Evolutionary conservation across 2,797 vertebrate genomes (phyloP), one percentile per base, ranked within the genome.

Genomic region (Sebastes hubbsi): DNA sequence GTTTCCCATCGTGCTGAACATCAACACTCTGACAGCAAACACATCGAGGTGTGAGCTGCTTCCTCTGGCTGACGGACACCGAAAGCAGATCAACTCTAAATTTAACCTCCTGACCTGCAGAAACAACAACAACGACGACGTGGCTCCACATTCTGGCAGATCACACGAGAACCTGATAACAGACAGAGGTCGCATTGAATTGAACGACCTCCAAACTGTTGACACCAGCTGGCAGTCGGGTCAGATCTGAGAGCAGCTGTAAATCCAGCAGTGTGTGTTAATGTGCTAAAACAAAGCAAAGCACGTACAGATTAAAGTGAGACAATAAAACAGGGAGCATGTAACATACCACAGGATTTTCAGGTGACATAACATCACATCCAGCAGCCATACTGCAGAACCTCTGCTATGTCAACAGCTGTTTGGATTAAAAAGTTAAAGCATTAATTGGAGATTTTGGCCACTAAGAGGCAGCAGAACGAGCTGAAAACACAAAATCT

Each of bases 21-120:
- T 42, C 56, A 67, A 66, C 55, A 60, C 1, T 27, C 14, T n/a
- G n/a, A 49, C 5, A 16, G 9, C 11, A 22, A 54, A 34, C 32
- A 56, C 49, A 38, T 2, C 1, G 27, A 27, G 20, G 65, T 72
- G 62, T 73, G 80, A 65, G 29, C 61, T 46, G 66, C 54, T 77
- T 78, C 61, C 34, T 65, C 74, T 52, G 12, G 64, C 60, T 64
- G 32, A 66, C 83, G 52, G 29, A 66, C 68, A 60, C 56, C 13
- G 16, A 75, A 63, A 72, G 11, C 16, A 25, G 36, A 30, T 20
- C 1, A 2, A 38, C 24, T 80, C 80, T 88, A 85, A 81, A 78
- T 83, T 63, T 70, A 83, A 83, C 80, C 86, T 56, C 30, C 55
- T 70, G 75, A 83, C 80, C 72, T 68, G 24, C 69, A 54, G 12